Percentiles rank a stretch among this genome's conserved stretches.
Evolutionary conservation across 2,113 vertebrate species (phyloP).

Genomic region (Carassius gibelio): DNA sequence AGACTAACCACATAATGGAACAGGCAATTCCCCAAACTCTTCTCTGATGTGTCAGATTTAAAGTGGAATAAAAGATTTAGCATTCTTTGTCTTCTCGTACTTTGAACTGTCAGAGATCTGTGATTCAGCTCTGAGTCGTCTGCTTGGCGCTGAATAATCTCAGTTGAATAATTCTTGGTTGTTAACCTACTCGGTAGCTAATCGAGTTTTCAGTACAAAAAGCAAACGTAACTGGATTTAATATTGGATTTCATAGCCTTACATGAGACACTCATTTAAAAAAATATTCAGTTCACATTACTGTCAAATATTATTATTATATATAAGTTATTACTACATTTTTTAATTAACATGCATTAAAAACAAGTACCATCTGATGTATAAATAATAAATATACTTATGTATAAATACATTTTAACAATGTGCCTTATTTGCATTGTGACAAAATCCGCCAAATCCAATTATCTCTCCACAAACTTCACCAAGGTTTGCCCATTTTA

Average conservation of each 20-base stretch:
- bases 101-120: conserved; percentile 16
- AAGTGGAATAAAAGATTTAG: conserved; percentile 37
- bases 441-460: neutral
- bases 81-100: conserved; percentile 29
- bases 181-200: conserved; percentile 24
- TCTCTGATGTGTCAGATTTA: conserved; percentile 35
- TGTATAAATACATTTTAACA: neutral
- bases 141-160: neutral
- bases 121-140: conserved; percentile 14
- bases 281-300: neutral
- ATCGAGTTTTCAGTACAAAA: neutral
- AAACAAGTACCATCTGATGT: neutral
- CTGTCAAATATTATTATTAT: neutral
- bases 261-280: neutral
- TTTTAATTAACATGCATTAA: neutral
- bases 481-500: neutral
- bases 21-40: conserved; percentile 39
- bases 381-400: neutral
- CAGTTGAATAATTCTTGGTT: conserved; percentile 15
- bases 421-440: neutral
- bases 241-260: neutral
- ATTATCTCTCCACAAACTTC: neutral
- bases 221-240: neutral
- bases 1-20: conserved; percentile 47
- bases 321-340: neutral